Base-by-base conservation (phyloP, 2,797 vertebrate genomes). In the Melanogrammus aeglefinus region DNA sequence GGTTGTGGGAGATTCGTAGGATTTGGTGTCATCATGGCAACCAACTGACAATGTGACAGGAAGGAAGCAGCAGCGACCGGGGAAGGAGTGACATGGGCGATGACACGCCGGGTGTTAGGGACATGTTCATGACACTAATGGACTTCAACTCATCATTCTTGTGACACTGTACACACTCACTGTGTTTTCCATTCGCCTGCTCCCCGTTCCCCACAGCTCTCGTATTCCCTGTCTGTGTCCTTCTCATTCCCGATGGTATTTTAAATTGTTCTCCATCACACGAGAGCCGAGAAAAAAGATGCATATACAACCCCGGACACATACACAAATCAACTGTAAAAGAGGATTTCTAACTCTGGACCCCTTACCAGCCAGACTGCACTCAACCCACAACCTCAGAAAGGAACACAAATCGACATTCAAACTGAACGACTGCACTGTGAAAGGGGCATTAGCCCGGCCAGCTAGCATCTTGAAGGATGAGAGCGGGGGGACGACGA, bases 101-200 rank as follows among this genome's bases (percentile, higher is more conserved):
- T 89, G 87, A 90, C 86, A 84, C 80, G 79, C 80, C n/a, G 77
- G 85, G 79, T 35, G 78, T 85, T 82, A 76, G 83, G 89, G 91
- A 91, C 78, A 57, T 72, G 82, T 80, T 76, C 3, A 12, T 90
- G 89, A 92, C 92, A 91, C 82, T 92, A 91, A 94, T 91, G 87
- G 90, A 91, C 86, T 83, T 75, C 78, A 76, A 77, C 85, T 87
- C 77, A 21, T 75, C 2, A 24, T 72, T 85, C 87, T 88, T 66
- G 73, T 80, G 81, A 89, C 83, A 86, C 82, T 80, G 83, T 79
- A 73, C 80, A 81, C 79, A 81, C 79, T 51, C 75, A 77, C 80
- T 81, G 1, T 16, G 21, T 31, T 24, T 35, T 33, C 27, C 41
- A 21, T 39, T 72, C 33, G 35, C 44, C 51, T n/a, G 51, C 18